Base-by-base conservation (phyloP, 92 coral and sea anemone genomes). In the Heliopora coerulea region DNA sequence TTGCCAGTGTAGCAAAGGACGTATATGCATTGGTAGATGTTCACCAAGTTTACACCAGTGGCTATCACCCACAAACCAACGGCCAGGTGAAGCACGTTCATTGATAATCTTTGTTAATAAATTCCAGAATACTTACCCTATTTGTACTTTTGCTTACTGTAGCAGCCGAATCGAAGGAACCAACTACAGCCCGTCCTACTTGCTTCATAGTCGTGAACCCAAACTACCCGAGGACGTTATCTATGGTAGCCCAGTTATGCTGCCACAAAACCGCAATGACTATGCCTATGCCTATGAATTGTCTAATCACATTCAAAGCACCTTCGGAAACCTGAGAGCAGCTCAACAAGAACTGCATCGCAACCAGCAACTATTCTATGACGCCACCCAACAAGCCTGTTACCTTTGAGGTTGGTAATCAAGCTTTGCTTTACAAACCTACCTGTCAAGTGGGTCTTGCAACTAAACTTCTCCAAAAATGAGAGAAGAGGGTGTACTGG, bases 151-250 rank as follows among this genome's bases (percentile, higher is more conserved):
- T 37, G 74, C 74, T 0, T 66, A 40, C 56, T 56, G 57, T 1
- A 66, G 74, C 74, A 66, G 74, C 41, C 37, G 24, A 24, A 46
- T 66, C 27, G 74, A 66, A 4, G 74, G 74, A 35, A 49, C 41
- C 0, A 31, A 66, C 56, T 66, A 66, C 74, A 66, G 74, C 57
- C 74, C 74, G 19, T 66, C 41, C 24, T 44, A 41, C 15, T 50
- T 66, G 20, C 4, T 66, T 18, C 56, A 66, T 25, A 56, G 74
- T 0, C 74, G 56, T 31, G 57, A 66, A 66, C 56, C 74, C 17
- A 66, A 66, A 46, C 52, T 66, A 24, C 74, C 57, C 1, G 74
- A 66, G 41, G 74, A 66, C 29, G 41, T 66, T 41, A 49, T 66
- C 19, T 41, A 39, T 66, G 74, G 74, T 24, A 32, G 31, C 27